These are phyloP conservation scores for Sparus aurata DNA, from an alignment of 2,797 vertebrate genomes.

Conservation along the genomic window DNA sequence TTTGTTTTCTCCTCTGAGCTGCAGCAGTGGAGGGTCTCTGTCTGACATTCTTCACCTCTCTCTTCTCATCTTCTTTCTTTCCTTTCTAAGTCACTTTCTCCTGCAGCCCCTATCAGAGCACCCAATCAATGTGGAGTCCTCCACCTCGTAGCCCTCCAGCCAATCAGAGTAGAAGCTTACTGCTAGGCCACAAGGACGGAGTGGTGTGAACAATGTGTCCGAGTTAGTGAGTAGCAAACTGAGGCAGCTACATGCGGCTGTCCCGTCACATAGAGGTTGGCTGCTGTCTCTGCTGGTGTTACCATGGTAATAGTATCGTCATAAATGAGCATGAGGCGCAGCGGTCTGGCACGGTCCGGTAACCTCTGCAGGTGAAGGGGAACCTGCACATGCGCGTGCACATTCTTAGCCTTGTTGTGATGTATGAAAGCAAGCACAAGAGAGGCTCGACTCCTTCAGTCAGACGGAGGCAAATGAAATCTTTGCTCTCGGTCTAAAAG, in stretches of 20 bases:
- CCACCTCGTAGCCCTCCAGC: conserved; percentile 59
- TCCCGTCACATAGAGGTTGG: conserved; percentile 17
- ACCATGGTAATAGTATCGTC: conserved; percentile 15
- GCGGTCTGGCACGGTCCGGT: conserved; percentile 30
- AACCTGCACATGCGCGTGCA: conserved; percentile 47
- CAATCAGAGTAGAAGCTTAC: conserved; percentile 71
- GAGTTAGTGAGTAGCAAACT: conserved; percentile 43
- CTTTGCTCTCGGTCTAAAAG: conserved; percentile 77
- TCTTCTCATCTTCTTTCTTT: conserved; percentile 22
- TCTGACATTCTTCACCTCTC: conserved; percentile 40
- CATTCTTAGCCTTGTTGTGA: conserved; percentile 77
- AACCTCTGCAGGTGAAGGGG: conserved; percentile 11
- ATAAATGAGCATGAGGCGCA: conserved; percentile 20
- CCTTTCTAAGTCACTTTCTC: conserved; percentile 20
- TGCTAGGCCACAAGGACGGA: conserved; percentile 40
- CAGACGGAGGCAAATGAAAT: conserved; percentile 72
- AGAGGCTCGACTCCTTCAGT: conserved; percentile 86
- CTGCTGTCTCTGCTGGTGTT: conserved; percentile 39
- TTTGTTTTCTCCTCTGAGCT: conserved; percentile 63
- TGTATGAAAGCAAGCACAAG: conserved; percentile 92
- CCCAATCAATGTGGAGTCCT: conserved; percentile 52
- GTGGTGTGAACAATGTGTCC: conserved; percentile 22
- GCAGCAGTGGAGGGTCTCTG: conserved; percentile 53
- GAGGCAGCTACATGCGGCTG: conserved; percentile 36
- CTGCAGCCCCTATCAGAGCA: conserved; percentile 43